A percentile compares a stretch with the other conserved stretches of the same genome.
phyloP scores from a whole-genome alignment of 2,797 vertebrate genomes.

The Hoplostethus atlanticus region DNA sequence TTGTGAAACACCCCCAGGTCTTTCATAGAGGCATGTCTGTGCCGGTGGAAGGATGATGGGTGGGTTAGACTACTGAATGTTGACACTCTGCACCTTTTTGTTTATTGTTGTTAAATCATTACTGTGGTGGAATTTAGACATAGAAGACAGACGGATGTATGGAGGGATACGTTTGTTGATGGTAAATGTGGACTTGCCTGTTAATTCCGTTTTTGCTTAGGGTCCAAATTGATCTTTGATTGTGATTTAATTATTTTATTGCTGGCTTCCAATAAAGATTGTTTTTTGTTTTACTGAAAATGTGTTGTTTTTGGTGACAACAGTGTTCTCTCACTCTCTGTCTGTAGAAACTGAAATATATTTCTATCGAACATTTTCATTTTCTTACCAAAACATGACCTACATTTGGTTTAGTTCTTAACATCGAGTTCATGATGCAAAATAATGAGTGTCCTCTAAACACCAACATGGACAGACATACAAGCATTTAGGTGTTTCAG shows the following conservation, averaged over 20 bases:
- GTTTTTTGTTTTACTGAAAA: not conserved
- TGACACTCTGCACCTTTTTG: not conserved
- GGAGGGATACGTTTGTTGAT: not conserved
- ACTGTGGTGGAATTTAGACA: not conserved
- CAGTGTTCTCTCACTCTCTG: too few relatives aligned
- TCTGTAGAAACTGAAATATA: too few relatives aligned
- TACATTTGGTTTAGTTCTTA: too few relatives aligned
- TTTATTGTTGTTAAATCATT: not conserved
- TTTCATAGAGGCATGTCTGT: slow-evolving; percentile 1
- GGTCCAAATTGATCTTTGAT: slow-evolving; percentile 3
- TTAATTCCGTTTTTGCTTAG: slow-evolving; percentile 6
- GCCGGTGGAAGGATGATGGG: not conserved
- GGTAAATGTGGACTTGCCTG: not conserved
- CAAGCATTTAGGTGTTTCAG: too few relatives aligned
- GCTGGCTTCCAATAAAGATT: slow-evolving; percentile 15
- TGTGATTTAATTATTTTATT: slow-evolving; percentile 5
- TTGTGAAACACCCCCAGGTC: too few relatives aligned
- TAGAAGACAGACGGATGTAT: not conserved
- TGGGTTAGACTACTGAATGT: not conserved
- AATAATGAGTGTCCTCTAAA: too few relatives aligned
- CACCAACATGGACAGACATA: too few relatives aligned
- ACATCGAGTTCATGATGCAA: too few relatives aligned
- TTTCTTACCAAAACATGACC: too few relatives aligned
- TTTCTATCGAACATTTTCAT: too few relatives aligned
- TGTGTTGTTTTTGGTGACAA: not conserved